Evolutionary conservation across 2,888 invertebrate genomes (phyloP).

Genomic region (Baronia brevicornis): DNA sequence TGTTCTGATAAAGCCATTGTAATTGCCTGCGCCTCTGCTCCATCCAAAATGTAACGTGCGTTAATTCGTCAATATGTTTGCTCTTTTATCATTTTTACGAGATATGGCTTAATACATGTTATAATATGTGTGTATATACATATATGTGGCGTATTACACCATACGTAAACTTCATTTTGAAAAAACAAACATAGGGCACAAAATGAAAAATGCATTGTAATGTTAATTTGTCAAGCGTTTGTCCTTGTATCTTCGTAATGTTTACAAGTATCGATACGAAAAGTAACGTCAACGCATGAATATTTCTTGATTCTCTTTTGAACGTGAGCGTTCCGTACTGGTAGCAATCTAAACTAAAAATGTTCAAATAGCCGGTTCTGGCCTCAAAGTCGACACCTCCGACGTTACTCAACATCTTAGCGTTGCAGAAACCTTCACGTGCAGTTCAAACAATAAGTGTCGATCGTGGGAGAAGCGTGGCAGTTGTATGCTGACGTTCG

Average conservation of each 20-base stretch:
- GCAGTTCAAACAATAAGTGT: slow-evolving; percentile 63
- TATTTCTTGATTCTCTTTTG: slow-evolving; percentile 23
- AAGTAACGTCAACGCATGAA: slow-evolving; percentile 20
- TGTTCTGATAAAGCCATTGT: slow-evolving; percentile 45
- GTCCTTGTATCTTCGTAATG: neutral
- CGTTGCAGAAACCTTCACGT: slow-evolving; percentile 68
- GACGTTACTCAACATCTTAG: slow-evolving; percentile 56
- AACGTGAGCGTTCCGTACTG: slow-evolving; percentile 58
- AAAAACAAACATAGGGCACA: no score
- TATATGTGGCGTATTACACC: no score
- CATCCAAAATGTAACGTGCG: slow-evolving; percentile 12
- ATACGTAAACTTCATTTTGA: no score
- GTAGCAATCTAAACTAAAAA: slow-evolving; percentile 62
- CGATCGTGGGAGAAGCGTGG: slow-evolving; percentile 56
- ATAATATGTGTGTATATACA: no score
- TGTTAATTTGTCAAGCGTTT: no score
- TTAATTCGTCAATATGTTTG: slow-evolving; percentile 5
- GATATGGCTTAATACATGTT: no score
- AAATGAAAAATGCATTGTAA: no score
- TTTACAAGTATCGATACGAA: slow-evolving; percentile 2
- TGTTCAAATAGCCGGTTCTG: slow-evolving; percentile 63
- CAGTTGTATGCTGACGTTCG: slow-evolving; percentile 41
- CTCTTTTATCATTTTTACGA: neutral
- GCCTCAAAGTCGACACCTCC: slow-evolving; percentile 49
- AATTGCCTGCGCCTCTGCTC: slow-evolving; percentile 18